A percentile compares a stretch with the other conserved stretches of the same genome.
phyloP scores from a whole-genome alignment of 2,888 invertebrate species.

The Acrobasis consociella region DNA sequence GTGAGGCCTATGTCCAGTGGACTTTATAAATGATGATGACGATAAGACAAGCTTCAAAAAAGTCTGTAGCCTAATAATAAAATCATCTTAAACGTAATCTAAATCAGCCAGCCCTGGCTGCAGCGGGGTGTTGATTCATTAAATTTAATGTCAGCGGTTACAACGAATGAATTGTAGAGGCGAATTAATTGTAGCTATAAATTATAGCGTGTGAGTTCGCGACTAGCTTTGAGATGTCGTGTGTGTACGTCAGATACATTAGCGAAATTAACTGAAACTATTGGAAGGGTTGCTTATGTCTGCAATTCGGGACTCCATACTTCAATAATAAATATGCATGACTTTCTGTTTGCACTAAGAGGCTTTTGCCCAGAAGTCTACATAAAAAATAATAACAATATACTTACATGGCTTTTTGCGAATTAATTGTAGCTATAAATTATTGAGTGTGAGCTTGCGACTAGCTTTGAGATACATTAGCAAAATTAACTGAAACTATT shows the following conservation, averaged over 20 bases:
- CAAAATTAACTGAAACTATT: background rate
- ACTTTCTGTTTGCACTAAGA: no score
- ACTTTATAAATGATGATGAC: no score
- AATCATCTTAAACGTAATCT: background rate
- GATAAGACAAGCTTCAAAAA: no score
- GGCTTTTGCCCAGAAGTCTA: no score
- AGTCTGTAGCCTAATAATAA: background rate
- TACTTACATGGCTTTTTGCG: no score
- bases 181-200: slow-evolving; percentile 24
- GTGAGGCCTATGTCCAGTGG: no score
- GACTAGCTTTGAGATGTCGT: background rate
- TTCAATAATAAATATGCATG: no score
- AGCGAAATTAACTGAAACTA: background rate
- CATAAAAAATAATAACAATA: no score
- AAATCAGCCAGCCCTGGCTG: slow-evolving; percentile 15
- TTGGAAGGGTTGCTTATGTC: no score
- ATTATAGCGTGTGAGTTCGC: slow-evolving; percentile 16
- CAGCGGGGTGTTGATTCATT: slow-evolving; percentile 25
- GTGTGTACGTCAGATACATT: background rate
- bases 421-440: slow-evolving; percentile 25
- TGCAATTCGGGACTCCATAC: no score
- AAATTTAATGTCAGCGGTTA: slow-evolving; percentile 26
- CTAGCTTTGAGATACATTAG: background rate
- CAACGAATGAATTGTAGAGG: slow-evolving; percentile 26
- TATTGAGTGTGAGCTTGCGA: slow-evolving; percentile 9